Evolutionary conservation across 2,113 vertebrate species (phyloP), one percentile per base, ranked within the genome.

Genomic region (Nicator chloris): DNA sequence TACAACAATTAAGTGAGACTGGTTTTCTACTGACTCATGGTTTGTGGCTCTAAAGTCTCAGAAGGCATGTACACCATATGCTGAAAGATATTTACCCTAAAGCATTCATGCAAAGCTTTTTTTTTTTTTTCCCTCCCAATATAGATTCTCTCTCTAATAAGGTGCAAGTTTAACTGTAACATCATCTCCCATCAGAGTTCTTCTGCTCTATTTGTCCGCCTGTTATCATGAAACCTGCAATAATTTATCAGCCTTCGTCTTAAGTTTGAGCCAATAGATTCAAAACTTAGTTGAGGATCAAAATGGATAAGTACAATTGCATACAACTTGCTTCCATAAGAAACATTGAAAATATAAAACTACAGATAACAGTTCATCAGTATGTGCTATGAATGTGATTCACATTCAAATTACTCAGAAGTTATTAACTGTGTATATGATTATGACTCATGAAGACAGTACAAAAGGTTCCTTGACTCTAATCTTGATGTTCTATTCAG

Each of bases 381-480:
- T 81, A 45, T 53, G 72, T 49, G 21, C 24, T 72, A 75, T 21
- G 17, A 94, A 93, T 66, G 47, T 92, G 72, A 95, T 87, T 96
- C 82, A 93, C 45, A 56, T 37, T 70, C 17, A 71, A 84, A 91
- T 91, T 77, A 84, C 61, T 88, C 76, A 73, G 33, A 81, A 85
- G 59, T 83, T 72, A 90, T 75, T 82, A 81, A 75, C n/a, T 64
- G 31, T 61, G 56, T 89, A 56, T 92, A 90, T 59, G 51, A 90
- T 65, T 82, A 92, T 90, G 82, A 95, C 66, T 96, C 79, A 92
- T 13, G 33, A 80, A 86, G 80, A 81, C 42, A 77, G 51, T 27
- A 94, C 54, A 92, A 88, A 97, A 92, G 56, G 53, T 79, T 86
- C 51, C 79, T 91, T 88, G 50, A 69, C 40, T 61, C 59, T 65